phyloP scores from a whole-genome alignment of 1,140 invertebrate species.

The Drosophila paulistorum region DNA sequence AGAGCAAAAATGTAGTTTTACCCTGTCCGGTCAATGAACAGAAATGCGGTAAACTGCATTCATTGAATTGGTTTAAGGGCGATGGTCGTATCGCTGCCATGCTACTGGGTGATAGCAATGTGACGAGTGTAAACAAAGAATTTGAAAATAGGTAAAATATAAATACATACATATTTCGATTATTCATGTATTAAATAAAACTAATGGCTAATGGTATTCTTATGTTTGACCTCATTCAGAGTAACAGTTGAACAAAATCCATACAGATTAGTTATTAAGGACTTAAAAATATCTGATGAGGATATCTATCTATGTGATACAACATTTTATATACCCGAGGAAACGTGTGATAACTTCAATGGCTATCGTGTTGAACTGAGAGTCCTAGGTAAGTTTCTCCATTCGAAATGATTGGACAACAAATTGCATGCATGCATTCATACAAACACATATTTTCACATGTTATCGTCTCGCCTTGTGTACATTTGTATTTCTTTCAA shows the following conservation, averaged over 20 bases:
- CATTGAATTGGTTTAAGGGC: constrained; percentile 95
- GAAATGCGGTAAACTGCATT: constrained; percentile 92
- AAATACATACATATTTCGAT: not conserved
- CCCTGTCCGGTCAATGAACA: constrained; percentile 90
- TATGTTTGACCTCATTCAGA: constrained; percentile 35
- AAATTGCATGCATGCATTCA: not conserved
- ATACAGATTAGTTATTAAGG: constrained; percentile 79
- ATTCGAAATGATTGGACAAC: not conserved
- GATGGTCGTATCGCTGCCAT: constrained; percentile 90
- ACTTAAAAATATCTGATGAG: constrained; percentile 81
- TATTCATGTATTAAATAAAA: too few relatives aligned
- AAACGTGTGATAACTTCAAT: constrained; percentile 82
- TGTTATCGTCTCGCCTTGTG: not conserved
- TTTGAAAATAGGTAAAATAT: constrained; percentile 87
- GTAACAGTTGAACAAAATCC: constrained; percentile 78
- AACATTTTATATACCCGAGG: constrained; percentile 82
- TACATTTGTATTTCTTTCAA: constrained; percentile 8
- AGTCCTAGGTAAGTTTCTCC: constrained; percentile 75
- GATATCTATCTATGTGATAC: constrained; percentile 83
- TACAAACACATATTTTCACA: too few relatives aligned
- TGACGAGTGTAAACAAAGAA: constrained; percentile 87
- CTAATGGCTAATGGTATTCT: too few relatives aligned
- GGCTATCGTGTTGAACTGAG: constrained; percentile 80
- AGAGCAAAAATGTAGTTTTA: constrained; percentile 88
- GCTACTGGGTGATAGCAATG: constrained; percentile 89